phyloP scores from a whole-genome alignment of 2,113 vertebrate genomes.

The Clarias batrachus region DNA sequence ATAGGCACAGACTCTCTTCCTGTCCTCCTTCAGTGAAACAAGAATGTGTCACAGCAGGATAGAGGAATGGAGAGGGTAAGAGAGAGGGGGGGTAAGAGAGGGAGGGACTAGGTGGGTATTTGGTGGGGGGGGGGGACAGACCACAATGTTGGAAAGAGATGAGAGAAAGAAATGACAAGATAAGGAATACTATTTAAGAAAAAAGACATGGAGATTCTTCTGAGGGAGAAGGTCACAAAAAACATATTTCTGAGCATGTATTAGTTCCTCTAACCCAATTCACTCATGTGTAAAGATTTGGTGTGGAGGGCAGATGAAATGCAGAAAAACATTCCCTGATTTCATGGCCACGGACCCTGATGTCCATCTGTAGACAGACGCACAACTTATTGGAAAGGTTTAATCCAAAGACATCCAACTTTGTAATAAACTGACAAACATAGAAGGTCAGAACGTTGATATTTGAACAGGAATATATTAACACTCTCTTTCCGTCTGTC shows the following conservation, averaged over 20 bases:
- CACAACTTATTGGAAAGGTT: background rate
- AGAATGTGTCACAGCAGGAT: conserved; percentile 60
- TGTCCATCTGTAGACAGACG: background rate
- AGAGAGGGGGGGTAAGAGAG: conserved; percentile 39
- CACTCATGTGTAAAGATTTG: conserved; percentile 32
- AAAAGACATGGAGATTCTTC: conserved; percentile 52
- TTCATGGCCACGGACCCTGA: background rate
- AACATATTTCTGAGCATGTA: conserved; percentile 54
- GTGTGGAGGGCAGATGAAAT: conserved; percentile 49
- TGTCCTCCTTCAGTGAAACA: conserved; percentile 39
- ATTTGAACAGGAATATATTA: conserved; percentile 1
- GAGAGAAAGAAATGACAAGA: conserved; percentile 41
- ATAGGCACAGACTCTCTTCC: conserved; percentile 41
- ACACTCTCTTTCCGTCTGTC: conserved; percentile 34
- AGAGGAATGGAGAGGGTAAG: conserved; percentile 41
- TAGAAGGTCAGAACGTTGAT: background rate
- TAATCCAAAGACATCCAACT: background rate
- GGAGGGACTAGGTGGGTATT: conserved; percentile 42
- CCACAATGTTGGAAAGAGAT: conserved; percentile 28
- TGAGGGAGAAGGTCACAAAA: conserved; percentile 44
- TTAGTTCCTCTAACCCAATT: conserved; percentile 62
- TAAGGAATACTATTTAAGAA: conserved; percentile 53
- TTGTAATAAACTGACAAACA: background rate
- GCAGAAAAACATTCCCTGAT: conserved; percentile 46
- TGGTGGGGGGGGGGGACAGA: conserved; percentile 27